phyloP scores from a whole-genome alignment of 1,140 invertebrate genomes.

The Trypoxylus dichotomus region DNA sequence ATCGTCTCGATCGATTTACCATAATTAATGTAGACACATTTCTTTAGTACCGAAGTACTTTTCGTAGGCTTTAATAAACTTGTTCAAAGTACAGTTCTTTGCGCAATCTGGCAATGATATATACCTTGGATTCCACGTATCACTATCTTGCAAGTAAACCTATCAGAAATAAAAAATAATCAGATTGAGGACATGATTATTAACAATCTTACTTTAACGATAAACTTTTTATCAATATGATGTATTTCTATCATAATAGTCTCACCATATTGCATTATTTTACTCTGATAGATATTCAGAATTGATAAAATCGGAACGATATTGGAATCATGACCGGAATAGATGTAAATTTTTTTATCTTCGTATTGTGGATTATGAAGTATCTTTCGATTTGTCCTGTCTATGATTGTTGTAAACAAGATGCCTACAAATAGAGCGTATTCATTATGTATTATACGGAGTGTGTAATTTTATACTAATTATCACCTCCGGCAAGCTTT shows the following conservation, averaged over 20 bases:
- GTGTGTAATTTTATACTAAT: background rate
- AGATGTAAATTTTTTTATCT: conserved; percentile 49
- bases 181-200: background rate
- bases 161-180: background rate
- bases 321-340: conserved; percentile 72
- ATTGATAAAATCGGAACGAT: conserved; percentile 65
- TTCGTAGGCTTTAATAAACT: background rate
- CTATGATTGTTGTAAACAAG: background rate
- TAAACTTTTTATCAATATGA: conserved; percentile 32
- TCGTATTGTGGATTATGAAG: background rate
- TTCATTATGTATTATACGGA: background rate
- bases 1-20: background rate
- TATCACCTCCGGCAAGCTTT: conserved; percentile 33
- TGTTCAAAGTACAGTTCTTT: background rate
- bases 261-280: conserved; percentile 58
- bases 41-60: conserved; percentile 15
- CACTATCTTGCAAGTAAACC: background rate
- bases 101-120: conserved; percentile 12
- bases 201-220: conserved; percentile 35
- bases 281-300: conserved; percentile 62
- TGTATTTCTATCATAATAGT: conserved; percentile 40
- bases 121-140: background rate
- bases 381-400: background rate
- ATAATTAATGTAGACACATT: background rate
- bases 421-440: background rate